Base-by-base conservation (phyloP, 2,888 invertebrate species). In the Rhamnusium bicolor region DNA sequence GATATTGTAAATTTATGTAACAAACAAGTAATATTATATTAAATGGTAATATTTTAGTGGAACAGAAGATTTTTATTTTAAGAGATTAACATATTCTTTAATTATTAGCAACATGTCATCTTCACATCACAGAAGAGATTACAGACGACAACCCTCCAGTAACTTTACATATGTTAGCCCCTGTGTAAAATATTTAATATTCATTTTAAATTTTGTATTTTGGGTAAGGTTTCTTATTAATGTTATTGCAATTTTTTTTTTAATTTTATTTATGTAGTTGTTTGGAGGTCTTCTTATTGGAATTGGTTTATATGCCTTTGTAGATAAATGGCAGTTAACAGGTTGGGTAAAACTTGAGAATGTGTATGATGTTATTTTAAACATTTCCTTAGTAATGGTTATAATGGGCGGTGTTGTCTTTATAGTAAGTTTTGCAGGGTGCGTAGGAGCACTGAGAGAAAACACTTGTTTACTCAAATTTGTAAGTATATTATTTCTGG, bases 371-470 rank as follows among this genome's bases (percentile, higher is more conserved):
- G 92, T 97, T 47, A 93, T 96, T 79, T 89, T 98, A 68, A 97
- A 98, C 88, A 94, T 98, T 81, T 97, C 97, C 21, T 90, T 98
- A 72, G 93, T 98, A 68, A 93, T 98, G 89, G 94, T 97, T n/a
- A 92, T 97, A 71, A 93, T 96, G 72, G 97, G 98, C 1, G 93
- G 93, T 32, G 93, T 97, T 6, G 94, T 98, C n/a, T 98, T 98
- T 88, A 92, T 96, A 63, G 96, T 98, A 67, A 97, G 97, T 87
- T 98, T 97, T 87, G 95, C 96, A 18, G 98, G 98, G 5, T 98
- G 97, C 86, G 93, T 98, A 12, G 98, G 96, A 54, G 96, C 96
- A 0, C 89, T 96, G 6, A 89, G 98, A 72, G 98, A 98, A 89
- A 98, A 98, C 87, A 96, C 97, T 0, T 96, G 95, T 85, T 89